Conservation (phyloP, 2,113 vertebrate genomes). For the Nothoprocta perdicaria region DNA sequence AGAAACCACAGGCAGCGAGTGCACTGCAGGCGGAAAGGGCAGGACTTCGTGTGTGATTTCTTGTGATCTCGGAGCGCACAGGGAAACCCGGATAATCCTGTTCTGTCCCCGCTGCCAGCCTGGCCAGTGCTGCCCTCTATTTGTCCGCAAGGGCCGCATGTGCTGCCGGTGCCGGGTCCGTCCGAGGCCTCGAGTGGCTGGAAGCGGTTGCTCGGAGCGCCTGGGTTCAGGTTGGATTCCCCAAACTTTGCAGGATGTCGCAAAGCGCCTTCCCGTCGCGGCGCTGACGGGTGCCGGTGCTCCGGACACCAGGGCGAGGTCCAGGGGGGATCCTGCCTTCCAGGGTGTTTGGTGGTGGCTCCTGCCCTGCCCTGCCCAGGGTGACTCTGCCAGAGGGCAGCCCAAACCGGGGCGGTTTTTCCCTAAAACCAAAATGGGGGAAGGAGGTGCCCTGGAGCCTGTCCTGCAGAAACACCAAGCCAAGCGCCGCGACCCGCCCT, state of each 20-base stretch:
- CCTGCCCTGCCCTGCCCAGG: neutral
- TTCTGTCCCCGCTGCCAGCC: neutral
- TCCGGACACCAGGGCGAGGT: neutral
- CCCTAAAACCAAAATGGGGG: neutral
- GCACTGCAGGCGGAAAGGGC: neutral
- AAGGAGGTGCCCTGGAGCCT: neutral
- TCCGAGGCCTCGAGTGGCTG: neutral
- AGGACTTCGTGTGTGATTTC: neutral
- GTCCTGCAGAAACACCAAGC: neutral
- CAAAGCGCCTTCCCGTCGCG: neutral
- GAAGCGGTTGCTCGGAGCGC: neutral
- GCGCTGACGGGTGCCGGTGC: neutral
- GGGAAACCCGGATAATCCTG: neutral
- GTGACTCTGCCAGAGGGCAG: neutral
- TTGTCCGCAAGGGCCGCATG: neutral
- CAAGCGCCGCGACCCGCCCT: neutral
- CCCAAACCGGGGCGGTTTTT: neutral
- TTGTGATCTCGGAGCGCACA: neutral
- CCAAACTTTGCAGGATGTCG: neutral
- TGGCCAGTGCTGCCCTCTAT: rapidly evolving
- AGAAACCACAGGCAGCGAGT: neutral
- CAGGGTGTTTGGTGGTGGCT: neutral
- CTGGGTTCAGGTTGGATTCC: neutral
- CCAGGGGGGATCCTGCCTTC: neutral
- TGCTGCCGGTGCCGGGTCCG: neutral